These are phyloP conservation scores for Pan troglodytes DNA, from an alignment of 2,113 vertebrate species.

Conservation along the genomic window DNA sequence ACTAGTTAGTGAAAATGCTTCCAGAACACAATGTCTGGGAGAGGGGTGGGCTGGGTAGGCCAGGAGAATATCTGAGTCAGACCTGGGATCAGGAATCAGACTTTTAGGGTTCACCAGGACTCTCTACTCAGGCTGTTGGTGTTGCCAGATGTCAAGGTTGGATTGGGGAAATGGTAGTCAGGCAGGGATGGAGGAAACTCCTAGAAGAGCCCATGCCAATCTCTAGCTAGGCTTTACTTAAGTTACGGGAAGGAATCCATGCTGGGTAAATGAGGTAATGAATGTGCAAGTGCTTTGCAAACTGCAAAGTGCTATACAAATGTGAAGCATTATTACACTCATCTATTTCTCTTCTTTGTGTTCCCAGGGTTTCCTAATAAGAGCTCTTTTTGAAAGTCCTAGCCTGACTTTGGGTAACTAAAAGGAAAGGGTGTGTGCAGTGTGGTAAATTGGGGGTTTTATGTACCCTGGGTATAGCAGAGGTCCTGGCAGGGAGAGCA, in stretches of 20 bases:
- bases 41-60: neutral
- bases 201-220: neutral
- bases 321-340: conserved; percentile 55
- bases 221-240: conserved; percentile 70
- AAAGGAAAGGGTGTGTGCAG: conserved; percentile 11
- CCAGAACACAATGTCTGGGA: neutral
- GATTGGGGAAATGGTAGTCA: neutral
- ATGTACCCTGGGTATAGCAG: neutral
- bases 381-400: conserved; percentile 41
- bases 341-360: conserved; percentile 68
- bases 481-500: neutral
- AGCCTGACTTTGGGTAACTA: conserved; percentile 40
- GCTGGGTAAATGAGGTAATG: conserved; percentile 76
- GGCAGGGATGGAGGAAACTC: neutral
- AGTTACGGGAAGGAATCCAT: conserved; percentile 59
- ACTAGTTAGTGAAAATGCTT: neutral
- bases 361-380: conserved; percentile 66
- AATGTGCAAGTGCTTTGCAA: conserved; percentile 66
- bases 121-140: neutral
- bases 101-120: neutral
- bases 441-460: neutral
- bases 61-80: neutral
- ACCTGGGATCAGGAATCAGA: neutral
- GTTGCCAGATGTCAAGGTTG: neutral
- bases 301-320: conserved; percentile 71